Base-by-base conservation (phyloP, 2,888 invertebrate species). In the Carterocephalus palaemon region DNA sequence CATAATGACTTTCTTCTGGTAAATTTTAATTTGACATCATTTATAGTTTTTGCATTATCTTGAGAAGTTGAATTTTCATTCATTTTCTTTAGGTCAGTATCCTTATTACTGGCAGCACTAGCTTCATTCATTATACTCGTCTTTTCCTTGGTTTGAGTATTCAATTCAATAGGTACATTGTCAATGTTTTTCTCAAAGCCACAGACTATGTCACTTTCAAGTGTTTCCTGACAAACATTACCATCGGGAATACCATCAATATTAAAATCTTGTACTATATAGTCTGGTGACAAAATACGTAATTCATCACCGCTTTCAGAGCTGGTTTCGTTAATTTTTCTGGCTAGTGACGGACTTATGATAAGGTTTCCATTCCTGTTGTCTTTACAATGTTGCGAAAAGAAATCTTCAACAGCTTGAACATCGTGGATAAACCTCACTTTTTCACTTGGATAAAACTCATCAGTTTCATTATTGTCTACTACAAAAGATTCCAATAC, bases 131-230 rank as follows among this genome's bases (percentile, higher is more conserved):
- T n/a, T n/a, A n/a, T n/a, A n/a, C n/a, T n/a, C n/a, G n/a, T n/a
- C n/a, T n/a, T n/a, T n/a, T n/a, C n/a, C n/a, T n/a, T n/a, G n/a
- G n/a, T n/a, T n/a, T n/a, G n/a, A n/a, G n/a, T n/a, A n/a, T n/a
- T n/a, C n/a, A n/a, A n/a, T n/a, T n/a, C n/a, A n/a, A n/a, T n/a
- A n/a, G n/a, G n/a, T n/a, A n/a, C n/a, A n/a, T n/a, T n/a, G n/a
- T 5, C 28, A 3, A n/a, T 4, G 2, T 15, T 15, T 56, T 67
- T 74, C 15, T 77, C 62, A 2, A 79, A 58, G 47, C 75, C 68
- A 45, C 80, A 80, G 2, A 83, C 76, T 52, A 58, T 67, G 59
- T 81, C 77, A n/a, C n/a, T n/a, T 2, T 81, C 52, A 34, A 81
- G 66, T 45, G 52, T 60, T 39, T 73, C 78, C 0, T 82, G 53